phyloP scores from a whole-genome alignment of 2,113 vertebrate genomes.

The Xiphophorus hellerii region DNA sequence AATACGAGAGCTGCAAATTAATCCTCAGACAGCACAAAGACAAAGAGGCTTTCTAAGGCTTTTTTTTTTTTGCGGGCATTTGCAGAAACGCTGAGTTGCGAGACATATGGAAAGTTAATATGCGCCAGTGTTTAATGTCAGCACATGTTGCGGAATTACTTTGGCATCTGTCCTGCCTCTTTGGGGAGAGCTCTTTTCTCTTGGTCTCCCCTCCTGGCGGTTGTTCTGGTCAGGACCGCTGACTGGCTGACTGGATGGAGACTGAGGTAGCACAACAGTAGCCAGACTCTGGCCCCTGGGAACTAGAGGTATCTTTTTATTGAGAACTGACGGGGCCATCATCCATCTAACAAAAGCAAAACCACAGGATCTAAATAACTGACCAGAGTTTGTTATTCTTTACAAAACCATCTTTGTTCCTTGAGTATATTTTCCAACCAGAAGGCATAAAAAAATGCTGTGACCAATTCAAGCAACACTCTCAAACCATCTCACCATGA shows the following conservation, averaged over 20 bases:
- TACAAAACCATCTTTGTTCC: conserved; percentile 44
- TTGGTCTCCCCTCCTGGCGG: conserved; percentile 71
- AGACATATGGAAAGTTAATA: conserved; percentile 83
- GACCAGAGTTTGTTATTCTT: conserved; percentile 22
- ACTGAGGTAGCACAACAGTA: conserved; percentile 67
- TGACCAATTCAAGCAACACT: conserved; percentile 13
- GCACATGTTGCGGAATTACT: conserved; percentile 83
- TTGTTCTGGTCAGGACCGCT: conserved; percentile 62
- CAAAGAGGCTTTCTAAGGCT: conserved; percentile 81
- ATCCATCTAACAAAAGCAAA: conserved; percentile 31
- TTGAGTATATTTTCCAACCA: conserved; percentile 24
- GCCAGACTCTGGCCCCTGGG: conserved; percentile 64
- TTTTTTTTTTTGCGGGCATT: conserved; percentile 73
- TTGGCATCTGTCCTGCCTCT: conserved; percentile 80
- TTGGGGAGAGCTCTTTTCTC: conserved; percentile 75
- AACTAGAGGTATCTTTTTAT: conserved; percentile 65
- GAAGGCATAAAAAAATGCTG: conserved; percentile 2
- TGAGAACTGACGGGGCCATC: conserved; percentile 49
- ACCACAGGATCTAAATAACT: conserved; percentile 48
- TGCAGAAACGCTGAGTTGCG: conserved; percentile 80
- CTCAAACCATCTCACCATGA: neutral
- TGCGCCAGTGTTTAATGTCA: conserved; percentile 84
- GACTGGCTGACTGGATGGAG: conserved; percentile 52
- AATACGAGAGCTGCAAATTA: conserved; percentile 80
- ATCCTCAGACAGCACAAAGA: conserved; percentile 78